Evolutionary conservation across 2,113 vertebrate genomes (phyloP), one percentile per base, ranked within the genome.

Genomic region (Hystrix cristata): DNA sequence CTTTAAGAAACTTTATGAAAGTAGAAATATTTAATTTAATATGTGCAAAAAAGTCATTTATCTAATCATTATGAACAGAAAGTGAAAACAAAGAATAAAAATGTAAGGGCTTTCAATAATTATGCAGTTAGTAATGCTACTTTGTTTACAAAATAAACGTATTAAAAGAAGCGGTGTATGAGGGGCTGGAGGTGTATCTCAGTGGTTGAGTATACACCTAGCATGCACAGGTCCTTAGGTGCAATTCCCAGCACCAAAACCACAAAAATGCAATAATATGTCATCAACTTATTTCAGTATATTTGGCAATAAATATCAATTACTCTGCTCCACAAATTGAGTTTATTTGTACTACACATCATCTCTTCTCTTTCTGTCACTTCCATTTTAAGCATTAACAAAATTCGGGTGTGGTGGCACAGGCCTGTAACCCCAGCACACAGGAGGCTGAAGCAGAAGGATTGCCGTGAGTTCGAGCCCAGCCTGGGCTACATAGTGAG

Each of bases 321-420:
- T 90, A 87, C 51, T 83, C 25, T 69, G 51, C 16, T 48, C 60
- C 51, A 93, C 85, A 94, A 81, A 60, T 69, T 84, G 31, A 76
- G 23, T 46, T 25, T 90, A n/a, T 84, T 76, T 85, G 27, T 34
- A 76, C 25, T 29, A 94, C 72, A 19, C 21, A 93, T 43, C 27
- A 84, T 78, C 23, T 46, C 8, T 46, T 93, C 43, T 87, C n/a
- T 88, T 67, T 91, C 48, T 81, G 69, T 94, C 31, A 51, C 21
- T 91, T 91, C 27, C 87, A 94, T 76, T 84, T 94, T 38, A 82
- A 96, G 51, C 87, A 12, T 59, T 25, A 96, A 94, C n/a, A 94
- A 65, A 94, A 86, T 55, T 3, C 15, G 31, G 14, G 76, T 15
- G 27, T 19, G 27, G 76, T 51, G 51, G 48, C 48, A 53, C 76